These are phyloP conservation scores for Lamellibrachia satsuma DNA, from an alignment of 2,888 invertebrate species.

Conservation along the genomic window DNA sequence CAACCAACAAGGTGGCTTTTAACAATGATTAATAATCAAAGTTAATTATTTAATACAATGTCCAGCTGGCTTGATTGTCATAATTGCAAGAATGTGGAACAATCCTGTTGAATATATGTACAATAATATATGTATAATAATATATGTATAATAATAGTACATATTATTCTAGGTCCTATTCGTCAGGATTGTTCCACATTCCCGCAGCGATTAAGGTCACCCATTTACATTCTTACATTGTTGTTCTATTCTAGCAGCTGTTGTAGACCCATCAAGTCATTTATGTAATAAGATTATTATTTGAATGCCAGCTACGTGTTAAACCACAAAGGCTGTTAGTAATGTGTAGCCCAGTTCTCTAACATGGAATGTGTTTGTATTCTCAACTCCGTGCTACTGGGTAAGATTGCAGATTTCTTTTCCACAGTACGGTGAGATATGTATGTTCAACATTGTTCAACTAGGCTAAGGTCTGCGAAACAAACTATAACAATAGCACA, in stretches of 20 bases:
- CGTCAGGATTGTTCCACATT: neutral
- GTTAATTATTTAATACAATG: neutral
- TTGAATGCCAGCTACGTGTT: neutral
- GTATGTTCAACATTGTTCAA: neutral
- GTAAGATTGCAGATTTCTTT: too few relatives aligned
- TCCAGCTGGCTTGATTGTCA: neutral
- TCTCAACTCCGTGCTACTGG: too few relatives aligned
- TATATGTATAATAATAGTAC: too few relatives aligned
- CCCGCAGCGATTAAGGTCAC: neutral
- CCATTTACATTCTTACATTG: neutral
- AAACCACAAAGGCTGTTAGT: neutral
- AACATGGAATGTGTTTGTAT: too few relatives aligned
- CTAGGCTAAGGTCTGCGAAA: neutral
- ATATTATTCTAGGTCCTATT: neutral
- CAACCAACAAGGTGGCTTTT: neutral
- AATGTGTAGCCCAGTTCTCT: neutral
- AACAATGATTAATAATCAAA: neutral
- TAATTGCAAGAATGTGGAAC: neutral
- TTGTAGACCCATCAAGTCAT: neutral
- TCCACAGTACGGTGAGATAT: too few relatives aligned
- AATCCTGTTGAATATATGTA: too few relatives aligned
- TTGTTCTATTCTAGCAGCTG: neutral
- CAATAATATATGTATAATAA: too few relatives aligned
- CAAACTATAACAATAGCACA: neutral
- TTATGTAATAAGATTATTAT: neutral